Evolutionary conservation across 53 echinoderm and acorn worm species (phyloP), one percentile per base, ranked within the genome.

Genomic region (Holothuria leucospilota): DNA sequence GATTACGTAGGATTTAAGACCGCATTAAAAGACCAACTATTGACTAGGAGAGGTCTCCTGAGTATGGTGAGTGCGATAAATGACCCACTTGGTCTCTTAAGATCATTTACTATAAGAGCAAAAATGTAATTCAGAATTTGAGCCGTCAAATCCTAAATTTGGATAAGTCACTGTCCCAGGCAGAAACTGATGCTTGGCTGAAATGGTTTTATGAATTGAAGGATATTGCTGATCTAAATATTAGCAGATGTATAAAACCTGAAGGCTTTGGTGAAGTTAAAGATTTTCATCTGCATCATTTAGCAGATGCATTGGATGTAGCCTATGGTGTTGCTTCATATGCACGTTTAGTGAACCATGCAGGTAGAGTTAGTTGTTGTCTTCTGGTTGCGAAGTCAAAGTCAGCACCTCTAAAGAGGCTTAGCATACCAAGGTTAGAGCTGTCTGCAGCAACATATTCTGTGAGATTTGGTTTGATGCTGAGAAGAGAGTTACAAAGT

Each of bases 161-260:
- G 94, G 94, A 93, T 88, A 82, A 93, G 39, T 81, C 82, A 1
- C 59, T 93, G 23, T 86, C 85, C 51, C 85, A 86, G 39, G 40
- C 18, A 34, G 82, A 91, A 38, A 64, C 39, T 21, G 26, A 69
- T 49, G 81, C 85, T 10, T 93, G 94, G 94, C 70, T 64, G 64
- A 60, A 78, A 8, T 93, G 94, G 94, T 51, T 67, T 42, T 24
- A 86, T 14, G 91, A 91, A 59, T 71, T 93, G 27, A 88, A 90
- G 14, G 51, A 86, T 64, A 85, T 91, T 85, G 88, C 70, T 30
- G 84, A 81, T 72, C 88, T 84, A 41, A 67, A 81, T 59, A 87
- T 94, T 5, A 72, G 78, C 72, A 90, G 94, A 90, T 94, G 92
- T 81, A 69, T 92, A 12, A 94, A 89, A 62, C 93, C 93, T 41